A percentile compares a stretch with the other conserved stretches of the same genome.
phyloP scores from a whole-genome alignment of 2,888 invertebrate species.

The Phasia obesa region DNA sequence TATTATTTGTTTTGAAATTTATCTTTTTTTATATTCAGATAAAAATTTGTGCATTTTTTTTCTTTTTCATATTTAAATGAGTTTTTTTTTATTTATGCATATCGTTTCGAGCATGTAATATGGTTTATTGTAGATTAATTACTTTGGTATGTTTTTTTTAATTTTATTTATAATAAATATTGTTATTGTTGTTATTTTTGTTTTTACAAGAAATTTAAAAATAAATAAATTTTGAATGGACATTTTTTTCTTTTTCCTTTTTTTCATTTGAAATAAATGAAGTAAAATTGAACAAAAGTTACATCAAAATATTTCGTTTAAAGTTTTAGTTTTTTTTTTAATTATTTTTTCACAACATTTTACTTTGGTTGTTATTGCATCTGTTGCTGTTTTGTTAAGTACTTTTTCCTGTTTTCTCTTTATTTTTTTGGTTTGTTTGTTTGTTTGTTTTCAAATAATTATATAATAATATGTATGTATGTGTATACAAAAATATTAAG shows the following conservation, averaged over 20 bases:
- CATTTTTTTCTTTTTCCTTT: conserved; percentile 17
- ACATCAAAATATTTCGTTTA: conserved; percentile 31
- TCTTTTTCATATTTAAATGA: too few species aligned
- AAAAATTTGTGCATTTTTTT: conserved; percentile 61
- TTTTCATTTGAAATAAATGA: not conserved
- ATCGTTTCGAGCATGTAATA: conserved; percentile 28
- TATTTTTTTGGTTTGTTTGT: conserved; percentile 12
- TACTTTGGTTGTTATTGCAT: conserved; percentile 38
- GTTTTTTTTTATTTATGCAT: conserved; percentile 1
- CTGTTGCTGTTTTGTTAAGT: conserved; percentile 28
- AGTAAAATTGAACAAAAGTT: conserved; percentile 45
- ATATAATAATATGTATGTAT: conserved; percentile 63
- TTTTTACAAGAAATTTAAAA: conserved; percentile 29
- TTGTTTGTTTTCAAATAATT: conserved; percentile 58
- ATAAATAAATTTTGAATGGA: conserved; percentile 23
- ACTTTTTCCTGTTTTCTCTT: not conserved
- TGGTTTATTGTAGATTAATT: conserved; percentile 23
- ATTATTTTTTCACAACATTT: conserved; percentile 47
- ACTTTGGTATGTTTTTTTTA: conserved; percentile 15
- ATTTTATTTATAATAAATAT: conserved; percentile 3
- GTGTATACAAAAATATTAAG: conserved; percentile 70
- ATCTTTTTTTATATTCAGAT: conserved; percentile 29
- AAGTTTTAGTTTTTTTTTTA: conserved; percentile 23
- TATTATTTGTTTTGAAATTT: conserved; percentile 20
- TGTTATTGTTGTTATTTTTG: not conserved